Evolutionary conservation across 2,888 invertebrate genomes (phyloP), one percentile per base, ranked within the genome.

Genomic region (Rhagonycha lutea): DNA sequence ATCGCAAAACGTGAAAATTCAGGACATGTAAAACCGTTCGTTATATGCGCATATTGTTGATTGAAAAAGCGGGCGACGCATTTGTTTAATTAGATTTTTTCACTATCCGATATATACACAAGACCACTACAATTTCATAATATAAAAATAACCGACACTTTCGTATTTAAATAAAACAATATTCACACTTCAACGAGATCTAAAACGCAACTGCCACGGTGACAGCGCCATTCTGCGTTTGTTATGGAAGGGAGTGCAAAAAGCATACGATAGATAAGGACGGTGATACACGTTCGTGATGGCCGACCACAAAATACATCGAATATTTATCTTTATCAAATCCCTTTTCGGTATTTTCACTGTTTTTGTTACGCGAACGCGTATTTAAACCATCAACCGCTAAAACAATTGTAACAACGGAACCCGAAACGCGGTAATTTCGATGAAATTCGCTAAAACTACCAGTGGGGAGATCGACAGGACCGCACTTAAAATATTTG

Each of bases 171-270:
- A 68, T 72, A 28, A 47, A 3, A 67, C 61, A 75, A 47, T 47
- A 69, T 69, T 73, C 68, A 65, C 68, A 65, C 68, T 47, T 47
- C 23, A 68, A 72, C 74, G 75, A 75, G 74, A 72, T 71, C 78
- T 79, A 80, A 79, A 82, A 81, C 82, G 78, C 78, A 80, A 83
- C 81, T 82, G 83, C 82, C 82, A 83, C 83, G 83, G 80, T 78
- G 81, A 78, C 77, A 81, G 83, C 84, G 85, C 84, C 84, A 84
- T 81, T 76, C 79, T 82, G 81, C 78, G 79, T 77, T 65, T 80
- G 79, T 75, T 77, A 78, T 78, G 79, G 78, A 72, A 75, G 76
- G 77, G 76, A 62, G 77, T 28, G 77, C 73, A 74, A 61, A 72
- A 68, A 78, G 76, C 69, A 79, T 26, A 28, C 29, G 61, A 68